phyloP scores from a whole-genome alignment of 2,888 invertebrate genomes.

The Macrophya annulata region DNA sequence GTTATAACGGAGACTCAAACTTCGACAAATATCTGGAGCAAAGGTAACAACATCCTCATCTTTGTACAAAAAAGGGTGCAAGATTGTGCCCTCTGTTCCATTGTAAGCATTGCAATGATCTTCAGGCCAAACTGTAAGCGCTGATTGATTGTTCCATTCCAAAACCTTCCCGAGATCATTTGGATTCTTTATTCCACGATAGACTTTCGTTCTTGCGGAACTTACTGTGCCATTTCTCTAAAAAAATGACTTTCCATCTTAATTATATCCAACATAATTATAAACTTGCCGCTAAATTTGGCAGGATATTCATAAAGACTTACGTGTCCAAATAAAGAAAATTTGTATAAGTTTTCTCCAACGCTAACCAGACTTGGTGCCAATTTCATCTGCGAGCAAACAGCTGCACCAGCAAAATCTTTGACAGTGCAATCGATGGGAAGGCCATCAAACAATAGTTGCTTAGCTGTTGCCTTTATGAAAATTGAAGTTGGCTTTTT shows the following conservation, averaged over 20 bases:
- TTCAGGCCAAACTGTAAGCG: constrained; percentile 85
- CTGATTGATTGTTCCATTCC: constrained; percentile 84
- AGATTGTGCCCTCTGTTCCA: constrained; percentile 95
- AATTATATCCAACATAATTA: background rate
- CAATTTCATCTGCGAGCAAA: constrained; percentile 86
- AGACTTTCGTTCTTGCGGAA: constrained; percentile 86
- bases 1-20: constrained; percentile 66
- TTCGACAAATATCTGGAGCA: constrained; percentile 89
- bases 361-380: constrained; percentile 81
- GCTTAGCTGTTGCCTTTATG: constrained; percentile 84
- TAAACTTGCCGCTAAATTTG: background rate
- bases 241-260: background rate
- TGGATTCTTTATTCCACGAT: constrained; percentile 88
- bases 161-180: constrained; percentile 88
- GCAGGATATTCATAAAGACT: constrained; percentile 67
- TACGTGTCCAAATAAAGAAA: constrained; percentile 89
- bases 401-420: constrained; percentile 89
- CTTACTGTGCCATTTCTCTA: constrained; percentile 89
- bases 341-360: constrained; percentile 85
- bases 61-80: constrained; percentile 88
- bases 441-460: constrained; percentile 88
- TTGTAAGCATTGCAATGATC: constrained; percentile 87
- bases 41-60: constrained; percentile 87
- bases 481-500: constrained; percentile 84
- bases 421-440: constrained; percentile 87